These are phyloP conservation scores for Hyposmocoma kahamanoa DNA, from an alignment of 1,140 invertebrate species.

Conservation along the genomic window DNA sequence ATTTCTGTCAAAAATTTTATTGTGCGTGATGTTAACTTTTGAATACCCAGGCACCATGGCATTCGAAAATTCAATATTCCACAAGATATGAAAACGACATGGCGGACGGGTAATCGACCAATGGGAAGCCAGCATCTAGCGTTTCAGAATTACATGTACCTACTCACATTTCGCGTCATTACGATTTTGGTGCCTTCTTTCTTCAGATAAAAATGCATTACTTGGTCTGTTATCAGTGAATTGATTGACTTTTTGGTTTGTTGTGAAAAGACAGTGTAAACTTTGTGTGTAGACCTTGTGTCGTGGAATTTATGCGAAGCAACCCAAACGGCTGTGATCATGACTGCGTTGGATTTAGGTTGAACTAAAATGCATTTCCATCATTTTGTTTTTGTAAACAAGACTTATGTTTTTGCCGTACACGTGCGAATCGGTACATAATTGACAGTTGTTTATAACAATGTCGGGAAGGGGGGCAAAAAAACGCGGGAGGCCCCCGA, in stretches of 20 bases:
- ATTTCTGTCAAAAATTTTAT: background rate
- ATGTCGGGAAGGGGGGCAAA: conserved; percentile 91
- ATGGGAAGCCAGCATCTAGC: conserved; percentile 75
- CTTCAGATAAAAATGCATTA: conserved; percentile 48
- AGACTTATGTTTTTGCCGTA: conserved; percentile 69
- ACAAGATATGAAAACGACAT: conserved; percentile 74
- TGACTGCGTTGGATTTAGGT: conserved; percentile 67
- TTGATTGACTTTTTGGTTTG: conserved; percentile 24
- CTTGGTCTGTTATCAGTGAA: conserved; percentile 35
- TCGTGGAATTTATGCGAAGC: conserved; percentile 32
- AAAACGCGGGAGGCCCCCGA: conserved; percentile 90
- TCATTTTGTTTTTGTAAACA: conserved; percentile 74
- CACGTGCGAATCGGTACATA: conserved; percentile 73
- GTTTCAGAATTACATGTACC: conserved; percentile 72
- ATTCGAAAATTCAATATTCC: conserved; percentile 50
- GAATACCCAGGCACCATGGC: background rate
- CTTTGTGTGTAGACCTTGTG: conserved; percentile 29
- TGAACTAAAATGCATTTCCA: conserved; percentile 69
- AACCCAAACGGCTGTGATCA: conserved; percentile 44
- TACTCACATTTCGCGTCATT: conserved; percentile 76
- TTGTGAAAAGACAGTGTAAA: conserved; percentile 27
- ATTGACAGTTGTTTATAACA: conserved; percentile 71
- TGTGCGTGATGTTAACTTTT: background rate
- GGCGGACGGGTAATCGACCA: conserved; percentile 76
- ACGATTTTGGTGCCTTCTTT: conserved; percentile 74